Evolutionary conservation across 1,140 invertebrate genomes (phyloP).

Genomic region (Palaemon carinicauda): DNA sequence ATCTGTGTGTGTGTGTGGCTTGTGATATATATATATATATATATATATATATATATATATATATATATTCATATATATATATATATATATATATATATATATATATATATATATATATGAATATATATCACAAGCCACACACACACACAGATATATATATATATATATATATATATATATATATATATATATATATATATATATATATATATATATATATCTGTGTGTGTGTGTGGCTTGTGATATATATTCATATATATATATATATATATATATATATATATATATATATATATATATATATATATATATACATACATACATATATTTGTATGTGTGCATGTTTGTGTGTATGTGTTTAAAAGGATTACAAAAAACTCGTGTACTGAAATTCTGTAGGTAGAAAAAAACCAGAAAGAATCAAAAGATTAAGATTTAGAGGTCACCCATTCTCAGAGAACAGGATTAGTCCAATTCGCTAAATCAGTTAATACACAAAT

Average conservation of each 20-base stretch:
- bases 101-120: not conserved
- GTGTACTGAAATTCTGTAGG: too few relatives aligned
- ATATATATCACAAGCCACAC: too few relatives aligned
- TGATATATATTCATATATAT: not conserved
- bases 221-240: not conserved
- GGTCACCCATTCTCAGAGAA: too few relatives aligned
- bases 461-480: too few relatives aligned
- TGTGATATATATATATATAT: too few relatives aligned
- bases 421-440: too few relatives aligned
- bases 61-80: not conserved
- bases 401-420: too few relatives aligned
- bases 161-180: not conserved
- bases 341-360: too few relatives aligned
- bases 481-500: too few relatives aligned
- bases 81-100: constrained; percentile 9
- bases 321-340: not conserved
- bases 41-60: not conserved
- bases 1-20: too few relatives aligned
- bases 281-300: not conserved
- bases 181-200: not conserved
- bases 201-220: not conserved
- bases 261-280: not conserved
- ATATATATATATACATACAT: too few relatives aligned
- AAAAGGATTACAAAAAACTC: too few relatives aligned
- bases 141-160: not conserved